These are phyloP conservation scores for Mastacembelus armatus DNA, from an alignment of 2,797 vertebrate species.

Conservation along the genomic window DNA sequence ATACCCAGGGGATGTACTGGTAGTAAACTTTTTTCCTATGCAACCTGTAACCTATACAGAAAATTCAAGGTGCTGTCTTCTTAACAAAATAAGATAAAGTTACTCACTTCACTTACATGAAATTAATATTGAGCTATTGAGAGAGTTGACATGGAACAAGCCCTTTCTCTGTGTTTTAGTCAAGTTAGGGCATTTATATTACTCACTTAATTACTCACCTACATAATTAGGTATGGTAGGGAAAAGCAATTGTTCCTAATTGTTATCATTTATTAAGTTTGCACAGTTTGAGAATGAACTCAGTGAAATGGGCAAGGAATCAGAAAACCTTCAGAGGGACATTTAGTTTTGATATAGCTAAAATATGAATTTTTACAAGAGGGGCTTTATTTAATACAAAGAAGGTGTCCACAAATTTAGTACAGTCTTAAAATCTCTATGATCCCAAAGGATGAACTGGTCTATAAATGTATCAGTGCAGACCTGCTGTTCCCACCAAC, in stretches of 20 bases:
- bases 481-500: slow-evolving; percentile 28
- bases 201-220: too few species aligned
- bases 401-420: not conserved
- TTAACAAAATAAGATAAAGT: too few species aligned
- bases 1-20: too few species aligned
- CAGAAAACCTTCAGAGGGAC: not conserved
- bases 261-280: slow-evolving; percentile 32
- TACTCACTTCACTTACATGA: too few species aligned
- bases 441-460: slow-evolving; percentile 33
- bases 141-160: not conserved
- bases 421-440: not conserved
- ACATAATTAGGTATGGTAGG: too few species aligned
- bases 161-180: slow-evolving; percentile 16
- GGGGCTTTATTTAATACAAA: not conserved
- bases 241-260: slow-evolving; percentile 34
- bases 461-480: slow-evolving; percentile 18
- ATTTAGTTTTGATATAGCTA: slow-evolving; percentile 7
- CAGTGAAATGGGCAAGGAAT: not conserved
- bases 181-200: slow-evolving; percentile 39
- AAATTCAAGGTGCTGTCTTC: too few species aligned
- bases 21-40: too few species aligned
- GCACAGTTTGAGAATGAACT: slow-evolving; percentile 26
- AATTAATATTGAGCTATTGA: slow-evolving; percentile 9
- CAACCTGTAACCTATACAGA: too few species aligned
- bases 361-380: slow-evolving; percentile 14